These are phyloP conservation scores for Agrochola circellaris DNA, from an alignment of 2,888 invertebrate species.

Conservation along the genomic window DNA sequence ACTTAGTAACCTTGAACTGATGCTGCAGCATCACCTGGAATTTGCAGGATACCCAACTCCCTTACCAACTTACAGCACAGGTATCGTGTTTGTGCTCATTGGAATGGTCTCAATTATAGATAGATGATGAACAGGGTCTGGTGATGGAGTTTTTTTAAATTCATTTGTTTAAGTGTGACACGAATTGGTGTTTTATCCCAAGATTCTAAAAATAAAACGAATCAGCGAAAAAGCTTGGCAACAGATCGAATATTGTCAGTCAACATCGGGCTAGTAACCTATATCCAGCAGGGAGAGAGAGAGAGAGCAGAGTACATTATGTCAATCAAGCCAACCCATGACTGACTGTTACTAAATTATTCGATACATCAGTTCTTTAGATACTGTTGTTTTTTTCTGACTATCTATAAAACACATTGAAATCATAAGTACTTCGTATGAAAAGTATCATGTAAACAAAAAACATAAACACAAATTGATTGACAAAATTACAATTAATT, in stretches of 20 bases:
- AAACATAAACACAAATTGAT: constrained; percentile 6
- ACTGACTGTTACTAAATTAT: background rate
- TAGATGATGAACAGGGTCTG: too few relatives aligned
- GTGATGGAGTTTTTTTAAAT: too few relatives aligned
- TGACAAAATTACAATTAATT: constrained; percentile 38
- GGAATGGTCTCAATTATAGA: too few relatives aligned
- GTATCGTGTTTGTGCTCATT: too few relatives aligned
- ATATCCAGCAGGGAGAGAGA: background rate
- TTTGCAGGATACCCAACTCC: too few relatives aligned
- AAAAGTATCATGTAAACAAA: background rate
- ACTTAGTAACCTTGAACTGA: too few relatives aligned
- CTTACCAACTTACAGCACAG: too few relatives aligned
- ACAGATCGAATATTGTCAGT: constrained; percentile 1
- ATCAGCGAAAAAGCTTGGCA: background rate
- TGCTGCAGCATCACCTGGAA: too few relatives aligned
- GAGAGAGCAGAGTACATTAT: background rate
- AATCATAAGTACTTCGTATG: background rate
- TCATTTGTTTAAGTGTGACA: background rate
- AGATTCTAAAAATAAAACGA: background rate
- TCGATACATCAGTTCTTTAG: background rate
- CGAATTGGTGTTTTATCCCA: background rate
- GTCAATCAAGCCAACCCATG: constrained; percentile 9
- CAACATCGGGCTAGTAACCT: background rate
- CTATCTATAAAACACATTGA: background rate
- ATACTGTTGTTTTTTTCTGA: background rate